Conservation (phyloP, 2,888 invertebrate species). For the Rhagophthalmus giganteus region DNA sequence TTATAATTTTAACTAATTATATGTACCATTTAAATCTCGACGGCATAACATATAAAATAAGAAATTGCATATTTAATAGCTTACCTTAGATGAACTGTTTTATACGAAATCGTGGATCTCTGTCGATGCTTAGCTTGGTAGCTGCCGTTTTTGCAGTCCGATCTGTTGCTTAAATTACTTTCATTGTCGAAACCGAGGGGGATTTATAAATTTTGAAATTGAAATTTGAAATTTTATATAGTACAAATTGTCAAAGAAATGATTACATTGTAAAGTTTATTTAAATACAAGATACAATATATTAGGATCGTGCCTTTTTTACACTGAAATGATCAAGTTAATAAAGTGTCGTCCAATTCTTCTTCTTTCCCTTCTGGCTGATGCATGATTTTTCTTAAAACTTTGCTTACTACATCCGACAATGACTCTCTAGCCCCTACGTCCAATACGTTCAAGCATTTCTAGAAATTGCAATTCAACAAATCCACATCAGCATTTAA, state of each 20-base stretch:
- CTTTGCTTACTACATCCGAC: slow-evolving; percentile 86
- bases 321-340: slow-evolving; percentile 65
- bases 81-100: too few species aligned
- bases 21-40: too few species aligned
- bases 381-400: slow-evolving; percentile 75
- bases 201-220: too few species aligned
- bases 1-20: too few species aligned
- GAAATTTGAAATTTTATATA: not conserved
- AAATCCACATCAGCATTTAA: not conserved
- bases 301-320: slow-evolving; percentile 2
- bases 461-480: slow-evolving; percentile 57
- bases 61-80: too few species aligned
- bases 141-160: too few species aligned
- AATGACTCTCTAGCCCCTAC: slow-evolving; percentile 87
- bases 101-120: too few species aligned
- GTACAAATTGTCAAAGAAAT: not conserved
- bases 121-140: too few species aligned
- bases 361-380: slow-evolving; percentile 86
- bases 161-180: too few species aligned
- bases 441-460: slow-evolving; percentile 76
- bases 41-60: too few species aligned
- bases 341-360: slow-evolving; percentile 88
- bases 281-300: slow-evolving; percentile 4
- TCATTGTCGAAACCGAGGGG: too few species aligned
- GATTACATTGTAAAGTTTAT: slow-evolving; percentile 12